Conservation (phyloP, 2,888 invertebrate genomes). For the Tridacna gigas region DNA sequence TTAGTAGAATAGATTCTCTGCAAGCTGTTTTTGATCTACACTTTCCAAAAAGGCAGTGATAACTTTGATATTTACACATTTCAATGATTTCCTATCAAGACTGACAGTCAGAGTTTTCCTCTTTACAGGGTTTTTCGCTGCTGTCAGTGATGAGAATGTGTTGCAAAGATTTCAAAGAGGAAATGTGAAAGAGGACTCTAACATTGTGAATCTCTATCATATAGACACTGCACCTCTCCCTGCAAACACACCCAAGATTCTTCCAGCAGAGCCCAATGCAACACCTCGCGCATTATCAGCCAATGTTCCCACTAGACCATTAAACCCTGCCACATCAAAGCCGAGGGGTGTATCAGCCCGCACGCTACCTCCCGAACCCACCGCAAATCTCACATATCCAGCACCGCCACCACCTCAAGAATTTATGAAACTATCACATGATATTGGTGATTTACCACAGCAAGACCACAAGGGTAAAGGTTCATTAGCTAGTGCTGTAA, state of each 20-base stretch:
- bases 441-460: slow-evolving; percentile 21
- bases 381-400: slow-evolving; percentile 22
- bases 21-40: no score
- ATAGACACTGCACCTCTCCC: slow-evolving; percentile 59
- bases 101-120: no score
- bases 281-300: slow-evolving; percentile 63
- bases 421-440: slow-evolving; percentile 52
- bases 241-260: slow-evolving; percentile 50
- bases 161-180: slow-evolving; percentile 43
- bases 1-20: no score
- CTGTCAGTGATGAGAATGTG: slow-evolving; percentile 59
- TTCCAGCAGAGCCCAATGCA: slow-evolving; percentile 59
- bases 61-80: no score
- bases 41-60: no score
- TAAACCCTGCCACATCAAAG: slow-evolving; percentile 23
- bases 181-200: slow-evolving; percentile 55
- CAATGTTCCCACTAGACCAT: slow-evolving; percentile 49
- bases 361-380: slow-evolving; percentile 53
- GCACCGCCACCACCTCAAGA: slow-evolving; percentile 28
- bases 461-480: slow-evolving; percentile 5
- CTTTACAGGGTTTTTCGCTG: slow-evolving; percentile 68
- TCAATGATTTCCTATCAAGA: no score
- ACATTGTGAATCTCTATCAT: slow-evolving; percentile 63
- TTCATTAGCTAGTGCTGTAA: slow-evolving; percentile 20
- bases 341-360: slow-evolving; percentile 51